Evolutionary conservation across 2,888 invertebrate genomes (phyloP), one percentile per base, ranked within the genome.

Genomic region (Tetragonula carbonaria): DNA sequence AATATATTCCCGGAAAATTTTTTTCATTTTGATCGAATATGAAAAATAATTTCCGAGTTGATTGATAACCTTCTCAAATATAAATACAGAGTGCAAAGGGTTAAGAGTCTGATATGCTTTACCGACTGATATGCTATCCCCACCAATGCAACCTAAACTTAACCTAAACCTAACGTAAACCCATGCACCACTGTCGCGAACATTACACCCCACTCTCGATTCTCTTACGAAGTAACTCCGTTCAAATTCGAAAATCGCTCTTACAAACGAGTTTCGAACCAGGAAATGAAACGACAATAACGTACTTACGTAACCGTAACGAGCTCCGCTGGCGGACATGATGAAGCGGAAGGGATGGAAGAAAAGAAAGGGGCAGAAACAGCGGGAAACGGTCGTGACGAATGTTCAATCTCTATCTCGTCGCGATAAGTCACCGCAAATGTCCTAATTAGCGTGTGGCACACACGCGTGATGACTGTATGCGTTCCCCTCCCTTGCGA

Each of bases 371-470:
- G 79, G 85, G 73, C 82, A 85, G 74, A 75, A 82, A 50, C 67
- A 71, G 65, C 66, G 57, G 66, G 74, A 82, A 77, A 72, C 71
- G 80, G 51, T 33, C 65, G 53, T 82, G 86, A 86, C 86, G 83
- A 86, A 86, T 81, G 79, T 84, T 87, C 86, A 82, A 84, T 87
- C 86, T 84, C 84, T 86, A 84, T 87, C 78, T 81, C 87, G 84
- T 86, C 82, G 73, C 87, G 87, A 87, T 87, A 87, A 87, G 82
- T 86, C 87, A 82, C 82, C 82, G 76, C 86, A 82, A 84, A 87
- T 86, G 87, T 87, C 86, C 84, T 86, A 87, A 87, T 87, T 87
- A 87, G 87, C 74, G 78, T 82, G 82, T 73, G 8, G 8, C 45
- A 67, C 80, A 68, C 77, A 80, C 57, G 62, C 77, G 53, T 55